These are phyloP conservation scores for Laterallus jamaicensis DNA, from an alignment of 2,113 vertebrate species.

Conservation along the genomic window DNA sequence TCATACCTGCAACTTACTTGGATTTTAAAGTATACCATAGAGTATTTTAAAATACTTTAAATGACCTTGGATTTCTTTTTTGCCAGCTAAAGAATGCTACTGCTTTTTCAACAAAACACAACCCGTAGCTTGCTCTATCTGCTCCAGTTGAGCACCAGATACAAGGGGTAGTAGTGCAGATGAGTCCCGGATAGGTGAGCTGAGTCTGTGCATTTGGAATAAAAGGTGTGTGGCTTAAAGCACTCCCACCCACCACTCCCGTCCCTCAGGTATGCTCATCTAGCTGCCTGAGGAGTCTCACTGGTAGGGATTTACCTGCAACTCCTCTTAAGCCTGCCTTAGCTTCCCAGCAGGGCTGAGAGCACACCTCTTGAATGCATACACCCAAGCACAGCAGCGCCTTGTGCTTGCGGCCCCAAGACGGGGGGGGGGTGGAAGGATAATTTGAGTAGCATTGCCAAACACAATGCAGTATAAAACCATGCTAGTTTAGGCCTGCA, in stretches of 20 bases:
- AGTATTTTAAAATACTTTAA: not conserved
- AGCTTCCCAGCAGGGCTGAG: rapidly evolving
- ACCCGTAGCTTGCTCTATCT: not conserved
- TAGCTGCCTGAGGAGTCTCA: not conserved
- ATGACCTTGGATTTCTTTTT: not conserved
- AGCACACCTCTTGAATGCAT: not conserved
- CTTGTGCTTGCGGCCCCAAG: not conserved
- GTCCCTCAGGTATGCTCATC: not conserved
- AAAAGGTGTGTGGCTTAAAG: not conserved
- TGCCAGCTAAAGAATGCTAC: not conserved
- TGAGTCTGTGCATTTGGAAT: not conserved
- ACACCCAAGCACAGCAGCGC: not conserved
- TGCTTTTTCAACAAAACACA: not conserved
- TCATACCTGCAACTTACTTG: not conserved
- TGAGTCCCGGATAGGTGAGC: not conserved
- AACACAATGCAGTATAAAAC: not conserved
- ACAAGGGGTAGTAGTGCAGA: not conserved
- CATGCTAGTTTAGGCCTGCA: not conserved
- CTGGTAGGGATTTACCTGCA: not conserved
- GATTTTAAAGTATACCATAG: not conserved
- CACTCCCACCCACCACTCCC: not conserved
- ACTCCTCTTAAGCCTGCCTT: not conserved
- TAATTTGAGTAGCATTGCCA: not conserved
- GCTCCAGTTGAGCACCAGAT: not conserved
- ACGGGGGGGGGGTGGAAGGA: not conserved